Base-by-base conservation (phyloP, 2,797 vertebrate genomes). In the Oreonectes daqikongensis region DNA sequence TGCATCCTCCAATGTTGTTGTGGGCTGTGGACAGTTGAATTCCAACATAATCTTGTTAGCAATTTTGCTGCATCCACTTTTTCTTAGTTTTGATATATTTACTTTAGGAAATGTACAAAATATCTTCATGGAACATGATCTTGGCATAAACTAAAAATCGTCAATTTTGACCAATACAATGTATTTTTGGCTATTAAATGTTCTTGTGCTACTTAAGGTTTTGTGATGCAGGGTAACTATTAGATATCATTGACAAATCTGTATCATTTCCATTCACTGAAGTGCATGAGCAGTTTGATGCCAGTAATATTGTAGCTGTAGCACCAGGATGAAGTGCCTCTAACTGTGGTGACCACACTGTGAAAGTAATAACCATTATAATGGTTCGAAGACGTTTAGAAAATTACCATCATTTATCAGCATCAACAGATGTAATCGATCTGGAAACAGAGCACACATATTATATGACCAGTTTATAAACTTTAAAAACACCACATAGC, bases 371-470 rank as follows among this genome's bases (percentile, higher is more conserved):
- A 52, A 60, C 52, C 28, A 57, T 52, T 60, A 26, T 59, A 68
- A 69, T 38, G 65, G 42, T 60, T 60, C 26, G 59, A 30, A 76
- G 35, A 74, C 46, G 40, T 32, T 74, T 28, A 44, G 52, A 68
- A 68, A 68, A 76, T 68, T 38, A 60, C 9, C 40, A 68, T 67
- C 38, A 59, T 75, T 75, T 75, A 48, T 75, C 64, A 75, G 50
- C n/a, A 48, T 60, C 40, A 35, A 35, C 73, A 59, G 44, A 38
- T 48, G 35, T 46, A 46, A 75, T 68, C 40, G 40, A 57, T 75
- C 18, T 59, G 48, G 38, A 75, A 48, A 40, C 50, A 24, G 35
- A 75, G 24, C 7, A 15, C 11, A 32, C 12, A 35, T 4, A 32
- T 1, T 30, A 8, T 30, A 22, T 28, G 38, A 59, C 18, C 30